Evolutionary conservation across 2,888 invertebrate species (phyloP).

Genomic region (Blomia tropicalis): DNA sequence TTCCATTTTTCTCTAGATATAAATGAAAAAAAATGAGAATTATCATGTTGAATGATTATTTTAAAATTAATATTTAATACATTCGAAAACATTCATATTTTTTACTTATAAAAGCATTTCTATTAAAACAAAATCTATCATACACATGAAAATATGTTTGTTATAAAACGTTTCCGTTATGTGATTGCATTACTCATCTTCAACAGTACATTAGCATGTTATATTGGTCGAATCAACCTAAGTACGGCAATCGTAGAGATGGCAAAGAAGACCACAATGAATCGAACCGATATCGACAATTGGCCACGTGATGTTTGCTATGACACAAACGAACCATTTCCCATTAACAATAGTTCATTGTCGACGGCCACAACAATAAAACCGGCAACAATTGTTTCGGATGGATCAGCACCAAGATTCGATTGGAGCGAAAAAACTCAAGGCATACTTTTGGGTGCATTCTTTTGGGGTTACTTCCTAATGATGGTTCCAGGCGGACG

Average conservation of each 20-base stretch:
- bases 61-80: too few relatives aligned
- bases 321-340: neutral
- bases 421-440: conserved; percentile 28
- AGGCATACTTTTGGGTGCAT: conserved; percentile 29
- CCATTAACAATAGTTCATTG: neutral
- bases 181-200: neutral
- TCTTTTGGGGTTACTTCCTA: conserved; percentile 29
- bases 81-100: too few relatives aligned
- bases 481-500: conserved; percentile 27
- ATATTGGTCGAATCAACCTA: neutral
- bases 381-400: neutral
- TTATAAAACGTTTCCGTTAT: neutral
- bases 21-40: too few relatives aligned
- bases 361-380: neutral
- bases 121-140: too few relatives aligned
- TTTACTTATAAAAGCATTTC: too few relatives aligned
- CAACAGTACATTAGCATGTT: neutral
- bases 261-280: neutral
- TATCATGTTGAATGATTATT: too few relatives aligned
- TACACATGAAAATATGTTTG: neutral
- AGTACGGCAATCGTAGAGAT: neutral
- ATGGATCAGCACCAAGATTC: neutral
- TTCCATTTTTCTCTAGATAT: too few relatives aligned
- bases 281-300: too few relatives aligned
- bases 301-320: too few relatives aligned